phyloP scores from a whole-genome alignment of 2,797 vertebrate genomes.

The Pseudomugil tenellus region DNA sequence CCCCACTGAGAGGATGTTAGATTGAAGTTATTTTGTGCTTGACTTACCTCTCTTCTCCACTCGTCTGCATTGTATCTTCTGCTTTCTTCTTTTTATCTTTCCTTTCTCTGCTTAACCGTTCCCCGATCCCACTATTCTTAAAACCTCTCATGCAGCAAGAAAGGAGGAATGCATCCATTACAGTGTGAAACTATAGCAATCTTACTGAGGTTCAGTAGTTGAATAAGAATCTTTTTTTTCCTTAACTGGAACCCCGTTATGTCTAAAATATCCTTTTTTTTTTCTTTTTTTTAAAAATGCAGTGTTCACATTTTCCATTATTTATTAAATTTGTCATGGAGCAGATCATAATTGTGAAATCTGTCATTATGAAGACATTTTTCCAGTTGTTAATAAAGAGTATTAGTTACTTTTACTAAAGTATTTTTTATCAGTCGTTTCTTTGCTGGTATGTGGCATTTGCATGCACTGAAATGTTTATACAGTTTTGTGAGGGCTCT shows the following conservation, averaged over 20 bases:
- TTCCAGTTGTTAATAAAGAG: neutral
- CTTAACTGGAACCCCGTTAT: slow-evolving; percentile 52
- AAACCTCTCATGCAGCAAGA: slow-evolving; percentile 81
- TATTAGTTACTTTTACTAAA: slow-evolving; percentile 19
- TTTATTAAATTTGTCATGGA: slow-evolving; percentile 1
- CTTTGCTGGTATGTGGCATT: neutral
- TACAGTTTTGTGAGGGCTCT: slow-evolving; percentile 20
- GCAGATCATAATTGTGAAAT: neutral
- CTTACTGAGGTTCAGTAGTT: slow-evolving; percentile 66
- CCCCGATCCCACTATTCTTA: slow-evolving; percentile 69
- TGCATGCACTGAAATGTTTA: neutral
- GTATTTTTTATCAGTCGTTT: slow-evolving; percentile 2
- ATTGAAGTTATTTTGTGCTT: slow-evolving; percentile 86
- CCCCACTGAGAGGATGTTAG: slow-evolving; percentile 81
- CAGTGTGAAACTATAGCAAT: slow-evolving; percentile 69
- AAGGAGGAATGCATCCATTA: slow-evolving; percentile 73
- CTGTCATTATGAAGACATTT: neutral
- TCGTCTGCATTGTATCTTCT: slow-evolving; percentile 84
- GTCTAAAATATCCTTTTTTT: slow-evolving; percentile 53
- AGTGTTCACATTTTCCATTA: neutral
- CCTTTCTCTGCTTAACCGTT: slow-evolving; percentile 46
- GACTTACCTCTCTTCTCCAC: slow-evolving; percentile 81
- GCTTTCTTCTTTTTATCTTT: slow-evolving; percentile 67
- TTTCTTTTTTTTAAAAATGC: slow-evolving; percentile 33
- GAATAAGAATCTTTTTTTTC: slow-evolving; percentile 68